These are phyloP conservation scores for Oedothorax gibbosus DNA, from an alignment of 1,140 invertebrate genomes.

Conservation along the genomic window DNA sequence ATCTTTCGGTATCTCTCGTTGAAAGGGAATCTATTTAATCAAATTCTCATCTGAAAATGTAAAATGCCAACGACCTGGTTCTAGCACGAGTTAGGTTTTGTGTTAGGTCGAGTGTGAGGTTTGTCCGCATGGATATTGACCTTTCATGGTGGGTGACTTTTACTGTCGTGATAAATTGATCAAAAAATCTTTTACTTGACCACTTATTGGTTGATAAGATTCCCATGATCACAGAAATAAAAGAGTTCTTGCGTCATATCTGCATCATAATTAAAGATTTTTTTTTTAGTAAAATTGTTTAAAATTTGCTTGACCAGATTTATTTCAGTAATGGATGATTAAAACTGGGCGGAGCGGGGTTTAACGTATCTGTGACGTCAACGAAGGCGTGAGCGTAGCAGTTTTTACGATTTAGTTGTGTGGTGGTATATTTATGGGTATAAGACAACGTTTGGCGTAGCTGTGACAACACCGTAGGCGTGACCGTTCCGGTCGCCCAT, in stretches of 20 bases:
- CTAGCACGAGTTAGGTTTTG: neutral
- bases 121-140: conserved; percentile 36
- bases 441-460: no score
- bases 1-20: neutral
- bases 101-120: no score
- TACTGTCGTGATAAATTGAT: conserved; percentile 29
- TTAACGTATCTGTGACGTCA: no score
- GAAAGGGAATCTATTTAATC: conserved; percentile 3
- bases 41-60: conserved; percentile 16
- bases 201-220: conserved; percentile 28
- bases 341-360: no score
- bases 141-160: conserved; percentile 26
- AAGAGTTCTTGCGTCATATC: neutral
- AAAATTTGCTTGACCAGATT: no score
- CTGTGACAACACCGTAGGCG: no score
- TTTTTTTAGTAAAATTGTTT: no score
- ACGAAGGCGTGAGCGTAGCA: no score
- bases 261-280: neutral
- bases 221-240: neutral
- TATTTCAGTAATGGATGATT: no score
- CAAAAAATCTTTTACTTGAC: neutral
- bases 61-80: conserved; percentile 35
- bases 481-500: no score
- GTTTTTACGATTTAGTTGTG: no score
- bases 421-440: no score